Base-by-base conservation (phyloP, 2,113 vertebrate genomes). In the Sorex fumeus region DNA sequence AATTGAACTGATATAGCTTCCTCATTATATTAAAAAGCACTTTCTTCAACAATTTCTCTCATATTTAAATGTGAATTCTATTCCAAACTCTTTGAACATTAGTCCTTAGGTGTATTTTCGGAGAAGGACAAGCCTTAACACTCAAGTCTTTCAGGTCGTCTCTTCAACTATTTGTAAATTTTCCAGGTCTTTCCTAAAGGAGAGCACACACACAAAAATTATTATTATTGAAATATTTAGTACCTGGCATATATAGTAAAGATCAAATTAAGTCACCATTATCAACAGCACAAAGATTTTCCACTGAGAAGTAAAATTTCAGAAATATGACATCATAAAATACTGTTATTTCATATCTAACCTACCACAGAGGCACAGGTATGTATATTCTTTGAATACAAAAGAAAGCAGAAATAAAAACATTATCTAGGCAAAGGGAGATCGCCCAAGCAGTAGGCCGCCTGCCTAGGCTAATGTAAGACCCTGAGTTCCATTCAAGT, bases 111-210 rank as follows among this genome's bases (percentile, higher is more conserved):
- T 93, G 6, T 93, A 67, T 90, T 79, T 92, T 91, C 85, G 81
- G 36, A 91, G 67, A 84, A 89, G 40, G 67, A 87, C 64, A 32
- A 84, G 19, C 70, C 8, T 76, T 84, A 82, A 91, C 3, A 94
- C 34, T 67, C 8, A 80, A 47, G n/a, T 93, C 70, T 83, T 95
- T 94, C 43, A 83, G 67, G 70, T n/a, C 76, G 60, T 16, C 2
- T 88, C 60, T 69, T 93, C 34, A 57, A 90, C 62, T 79, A 82
- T 45, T 93, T 77, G 72, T 79, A 87, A 85, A 93, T 36, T 76
- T 74, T 75, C 45, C n/a, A 93, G 82, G 50, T 11, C 57, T 86
- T 53, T 80, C 91, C 96, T 95, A 83, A 92, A 95, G 91, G 32
- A 60, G 18, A 77, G 23, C 36, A 90, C 15, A 34, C 34, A 34